phyloP scores from a whole-genome alignment of 2,113 vertebrate genomes.

The Scopus umbretta region DNA sequence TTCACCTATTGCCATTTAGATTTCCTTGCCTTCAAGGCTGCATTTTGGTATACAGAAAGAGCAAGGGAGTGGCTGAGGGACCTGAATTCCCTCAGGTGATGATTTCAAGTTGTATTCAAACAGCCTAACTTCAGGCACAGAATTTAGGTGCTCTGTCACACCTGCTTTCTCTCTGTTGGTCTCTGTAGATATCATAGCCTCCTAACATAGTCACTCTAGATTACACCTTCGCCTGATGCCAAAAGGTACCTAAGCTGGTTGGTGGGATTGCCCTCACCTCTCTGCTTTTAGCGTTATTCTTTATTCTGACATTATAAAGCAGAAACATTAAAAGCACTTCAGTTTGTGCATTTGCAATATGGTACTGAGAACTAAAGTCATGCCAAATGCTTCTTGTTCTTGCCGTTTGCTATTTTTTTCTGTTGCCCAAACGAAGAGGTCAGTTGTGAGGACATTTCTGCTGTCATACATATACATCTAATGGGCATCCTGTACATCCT shows the following conservation, averaged over 20 bases:
- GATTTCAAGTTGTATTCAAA: background rate
- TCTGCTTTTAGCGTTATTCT: background rate
- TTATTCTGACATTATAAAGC: background rate
- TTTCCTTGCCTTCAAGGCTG: background rate
- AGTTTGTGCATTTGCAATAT: background rate
- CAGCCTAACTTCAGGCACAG: background rate
- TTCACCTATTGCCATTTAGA: background rate
- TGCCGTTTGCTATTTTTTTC: background rate
- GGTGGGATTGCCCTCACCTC: background rate
- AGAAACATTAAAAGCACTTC: background rate
- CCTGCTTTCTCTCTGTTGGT: background rate
- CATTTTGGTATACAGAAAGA: background rate
- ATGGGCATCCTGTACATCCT: background rate
- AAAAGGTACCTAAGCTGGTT: background rate
- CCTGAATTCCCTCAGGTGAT: background rate
- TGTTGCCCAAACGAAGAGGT: slow-evolving; percentile 1
- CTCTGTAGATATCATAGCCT: background rate
- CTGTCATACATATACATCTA: background rate
- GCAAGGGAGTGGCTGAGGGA: background rate
- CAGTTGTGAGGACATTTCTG: slow-evolving; percentile 2
- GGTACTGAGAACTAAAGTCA: slow-evolving; percentile 20
- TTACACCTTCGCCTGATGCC: background rate
- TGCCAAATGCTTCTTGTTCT: background rate
- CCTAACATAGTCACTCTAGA: background rate
- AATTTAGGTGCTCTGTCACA: background rate